A percentile compares a stretch with the other conserved stretches of the same genome.
These are phyloP conservation scores for Nilaparvata lugens DNA, from an alignment of 1,140 invertebrate species.

Conservation along the genomic window DNA sequence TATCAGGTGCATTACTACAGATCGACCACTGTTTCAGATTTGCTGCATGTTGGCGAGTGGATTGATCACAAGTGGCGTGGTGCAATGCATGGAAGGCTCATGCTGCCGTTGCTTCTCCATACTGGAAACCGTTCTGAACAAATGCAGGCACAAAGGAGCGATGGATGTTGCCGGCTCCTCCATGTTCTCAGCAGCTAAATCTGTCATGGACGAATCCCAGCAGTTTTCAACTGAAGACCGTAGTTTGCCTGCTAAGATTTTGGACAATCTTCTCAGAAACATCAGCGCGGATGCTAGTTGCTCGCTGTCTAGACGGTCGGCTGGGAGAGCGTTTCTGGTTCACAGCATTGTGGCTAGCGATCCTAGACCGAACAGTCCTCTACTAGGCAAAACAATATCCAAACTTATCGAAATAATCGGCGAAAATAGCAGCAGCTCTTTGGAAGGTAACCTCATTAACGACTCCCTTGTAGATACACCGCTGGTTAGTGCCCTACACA, in stretches of 20 bases:
- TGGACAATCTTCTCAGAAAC: slow-evolving; percentile 8
- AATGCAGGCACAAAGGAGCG: slow-evolving; percentile 69
- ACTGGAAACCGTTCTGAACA: slow-evolving; percentile 53
- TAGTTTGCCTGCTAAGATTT: neutral
- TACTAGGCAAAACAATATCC: too few relatives aligned
- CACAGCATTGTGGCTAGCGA: slow-evolving; percentile 60
- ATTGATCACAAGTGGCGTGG: slow-evolving; percentile 32
- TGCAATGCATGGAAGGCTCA: slow-evolving; percentile 30
- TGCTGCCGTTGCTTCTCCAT: slow-evolving; percentile 37
- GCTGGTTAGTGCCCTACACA: too few relatives aligned
- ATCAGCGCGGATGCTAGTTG: slow-evolving; percentile 8
- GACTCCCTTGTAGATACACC: too few relatives aligned
- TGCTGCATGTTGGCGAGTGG: slow-evolving; percentile 42
- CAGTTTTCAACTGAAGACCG: neutral
- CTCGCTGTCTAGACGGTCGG: slow-evolving; percentile 49
- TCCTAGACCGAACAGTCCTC: slow-evolving; percentile 31
- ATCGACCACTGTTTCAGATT: slow-evolving; percentile 32
- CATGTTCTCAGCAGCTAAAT: slow-evolving; percentile 41
- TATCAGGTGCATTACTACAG: neutral
- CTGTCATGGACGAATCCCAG: neutral
- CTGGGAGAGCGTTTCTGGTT: slow-evolving; percentile 67
- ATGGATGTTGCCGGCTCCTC: slow-evolving; percentile 59
- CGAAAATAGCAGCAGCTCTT: too few relatives aligned
- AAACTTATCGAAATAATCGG: too few relatives aligned
- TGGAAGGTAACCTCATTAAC: too few relatives aligned